Evolutionary conservation across 2,797 vertebrate genomes (phyloP).

Genomic region (Hafferia zeledoni): DNA sequence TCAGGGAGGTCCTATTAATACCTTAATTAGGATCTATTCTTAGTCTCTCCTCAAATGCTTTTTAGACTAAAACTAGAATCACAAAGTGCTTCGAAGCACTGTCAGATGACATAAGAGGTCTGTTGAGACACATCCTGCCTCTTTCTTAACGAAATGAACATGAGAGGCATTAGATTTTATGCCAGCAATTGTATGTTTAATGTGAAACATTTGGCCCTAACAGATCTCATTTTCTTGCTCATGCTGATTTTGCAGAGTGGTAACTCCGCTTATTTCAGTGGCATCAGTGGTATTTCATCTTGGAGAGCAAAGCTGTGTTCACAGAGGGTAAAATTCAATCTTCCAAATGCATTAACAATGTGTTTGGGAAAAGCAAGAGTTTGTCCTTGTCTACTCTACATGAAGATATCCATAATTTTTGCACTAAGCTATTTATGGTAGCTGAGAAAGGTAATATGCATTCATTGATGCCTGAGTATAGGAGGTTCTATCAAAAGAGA

Average conservation of each 20-base stretch:
- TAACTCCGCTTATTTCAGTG: neutral
- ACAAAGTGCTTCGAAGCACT: neutral
- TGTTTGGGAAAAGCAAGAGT: neutral
- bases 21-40: neutral
- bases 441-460: neutral
- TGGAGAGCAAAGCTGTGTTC: neutral
- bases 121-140: constrained; percentile 20
- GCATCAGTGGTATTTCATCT: neutral
- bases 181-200: constrained; percentile 33
- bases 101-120: neutral
- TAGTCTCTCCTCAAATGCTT: neutral
- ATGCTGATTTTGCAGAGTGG: neutral
- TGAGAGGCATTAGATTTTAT: neutral
- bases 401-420: neutral
- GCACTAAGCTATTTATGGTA: neutral
- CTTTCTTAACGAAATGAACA: neutral
- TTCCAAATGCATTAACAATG: neutral
- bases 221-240: neutral
- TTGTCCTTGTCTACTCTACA: neutral
- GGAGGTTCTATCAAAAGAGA: neutral
- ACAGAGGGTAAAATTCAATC: neutral
- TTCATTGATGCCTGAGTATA: neutral
- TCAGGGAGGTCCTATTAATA: neutral
- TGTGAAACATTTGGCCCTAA: neutral
- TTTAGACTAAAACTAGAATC: neutral